Base-by-base conservation (phyloP, 2,113 vertebrate species). In the Gulo gulo region DNA sequence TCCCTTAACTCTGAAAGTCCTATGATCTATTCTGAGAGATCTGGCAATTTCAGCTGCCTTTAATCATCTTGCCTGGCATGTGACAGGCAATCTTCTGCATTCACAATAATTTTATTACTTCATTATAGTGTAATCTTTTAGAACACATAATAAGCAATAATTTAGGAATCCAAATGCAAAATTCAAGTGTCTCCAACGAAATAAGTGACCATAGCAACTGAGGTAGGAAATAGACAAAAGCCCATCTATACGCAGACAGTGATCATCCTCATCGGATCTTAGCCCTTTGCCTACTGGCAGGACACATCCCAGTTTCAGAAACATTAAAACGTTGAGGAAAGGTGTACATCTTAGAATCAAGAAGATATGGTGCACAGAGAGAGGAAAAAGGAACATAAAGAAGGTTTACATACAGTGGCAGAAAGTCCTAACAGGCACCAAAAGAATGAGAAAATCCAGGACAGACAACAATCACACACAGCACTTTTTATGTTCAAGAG, bases 81-180 rank as follows among this genome's bases (percentile, higher is more conserved):
- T 47, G 73, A 80, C 81, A 95, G 47, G 88, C 94, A 63, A 92
- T 89, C 83, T 94, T 92, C 78, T 42, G 57, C 59, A 95, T 85
- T 84, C 81, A 61, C 80, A 55, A 85, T 90, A 31, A 97, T 92
- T 81, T 52, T 84, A 97, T 91, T 95, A 80, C 90, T 97, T 96
- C 90, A 78, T 91, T 92, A 81, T 23, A 55, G 57, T 82, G 65
- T 65, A 42, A 92, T 95, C 84, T 92, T 91, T 97, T 83, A 90
- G 59, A 97, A 85, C 52, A 92, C 42, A 94, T 84, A 94, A 90
- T 81, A 76, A 96, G 91, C 81, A 92, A 57, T 92, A 50, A 94
- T 85, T 96, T 78, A 97, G 83, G 92, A 67, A 81, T 65, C 59
- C 26, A 79, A 78, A 85, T 26, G 80, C 52, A 81, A 96, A 90